Evolutionary conservation across 2,113 vertebrate species (phyloP).

Genomic region (Talpa occidentalis): DNA sequence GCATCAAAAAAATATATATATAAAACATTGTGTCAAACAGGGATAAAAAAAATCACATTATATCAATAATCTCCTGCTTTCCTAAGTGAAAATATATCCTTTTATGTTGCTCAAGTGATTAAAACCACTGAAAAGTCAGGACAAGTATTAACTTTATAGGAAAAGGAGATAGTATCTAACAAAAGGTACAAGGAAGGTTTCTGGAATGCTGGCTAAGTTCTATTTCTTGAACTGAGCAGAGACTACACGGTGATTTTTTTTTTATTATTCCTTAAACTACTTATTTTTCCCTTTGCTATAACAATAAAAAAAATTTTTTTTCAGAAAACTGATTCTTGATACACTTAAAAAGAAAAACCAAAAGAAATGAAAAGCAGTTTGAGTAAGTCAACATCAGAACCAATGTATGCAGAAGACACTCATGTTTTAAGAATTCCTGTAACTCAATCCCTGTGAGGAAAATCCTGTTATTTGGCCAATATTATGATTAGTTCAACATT

Average conservation of each 20-base stretch:
- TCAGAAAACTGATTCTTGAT: background rate
- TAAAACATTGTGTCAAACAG: background rate
- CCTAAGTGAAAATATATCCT: background rate
- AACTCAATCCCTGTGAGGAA: background rate
- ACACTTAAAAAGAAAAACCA: background rate
- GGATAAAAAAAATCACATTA: background rate
- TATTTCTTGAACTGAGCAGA: background rate
- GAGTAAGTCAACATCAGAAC: constrained; percentile 22
- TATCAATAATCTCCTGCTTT: background rate
- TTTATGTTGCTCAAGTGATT: background rate
- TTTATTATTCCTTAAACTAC: too few relatives aligned
- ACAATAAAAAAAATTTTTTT: background rate
- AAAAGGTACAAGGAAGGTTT: background rate
- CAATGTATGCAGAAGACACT: background rate
- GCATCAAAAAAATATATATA: constrained; percentile 22
- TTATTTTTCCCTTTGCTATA: background rate
- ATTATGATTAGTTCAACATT: background rate
- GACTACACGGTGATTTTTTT: background rate
- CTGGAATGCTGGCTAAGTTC: background rate
- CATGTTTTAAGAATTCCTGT: background rate
- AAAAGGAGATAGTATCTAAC: background rate
- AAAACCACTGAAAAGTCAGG: background rate
- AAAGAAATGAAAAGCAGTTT: constrained; percentile 32
- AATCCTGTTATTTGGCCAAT: background rate
- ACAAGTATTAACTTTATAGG: background rate